A percentile compares a stretch with the other conserved stretches of the same genome.
Conservation (phyloP, 2,888 invertebrate species). For the Melikaiella ostensackeni region DNA sequence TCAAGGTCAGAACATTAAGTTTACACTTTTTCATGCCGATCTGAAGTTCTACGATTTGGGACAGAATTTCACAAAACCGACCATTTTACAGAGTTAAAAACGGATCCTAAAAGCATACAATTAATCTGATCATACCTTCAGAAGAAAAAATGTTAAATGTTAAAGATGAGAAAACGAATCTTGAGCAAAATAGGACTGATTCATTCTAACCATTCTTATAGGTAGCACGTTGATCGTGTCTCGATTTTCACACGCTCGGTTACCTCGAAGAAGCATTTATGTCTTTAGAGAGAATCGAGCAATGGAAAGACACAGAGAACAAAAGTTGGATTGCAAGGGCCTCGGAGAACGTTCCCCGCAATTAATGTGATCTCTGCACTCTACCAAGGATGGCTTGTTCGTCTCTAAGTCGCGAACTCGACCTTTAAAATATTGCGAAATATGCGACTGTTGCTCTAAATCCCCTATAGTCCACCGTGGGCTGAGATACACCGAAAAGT, state of each 20-base stretch:
- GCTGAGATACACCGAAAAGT: too few relatives aligned
- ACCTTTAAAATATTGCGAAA: slow-evolving; percentile 64
- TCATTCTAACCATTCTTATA: not conserved
- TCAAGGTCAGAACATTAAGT: too few relatives aligned
- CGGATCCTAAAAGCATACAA: too few relatives aligned
- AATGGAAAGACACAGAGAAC: slow-evolving; percentile 26
- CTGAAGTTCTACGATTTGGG: too few relatives aligned
- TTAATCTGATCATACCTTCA: not conserved
- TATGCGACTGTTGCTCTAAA: slow-evolving; percentile 46
- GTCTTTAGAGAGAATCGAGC: slow-evolving; percentile 18
- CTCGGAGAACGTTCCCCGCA: slow-evolving; percentile 50
- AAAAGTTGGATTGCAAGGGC: slow-evolving; percentile 48
- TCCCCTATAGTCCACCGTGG: slow-evolving; percentile 30
- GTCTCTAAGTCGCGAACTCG: slow-evolving; percentile 63
- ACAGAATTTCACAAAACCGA: too few relatives aligned
- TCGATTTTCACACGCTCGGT: slow-evolving; percentile 55
- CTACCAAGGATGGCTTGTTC: slow-evolving; percentile 54
- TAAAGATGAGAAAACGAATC: slow-evolving; percentile 18
- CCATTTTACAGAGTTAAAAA: too few relatives aligned
- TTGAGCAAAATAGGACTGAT: slow-evolving; percentile 3
- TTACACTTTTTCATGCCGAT: too few relatives aligned
- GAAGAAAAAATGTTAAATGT: not conserved
- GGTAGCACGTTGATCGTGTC: slow-evolving; percentile 42
- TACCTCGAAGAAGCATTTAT: slow-evolving; percentile 55
- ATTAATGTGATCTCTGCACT: slow-evolving; percentile 56